A percentile compares a stretch with the other conserved stretches of the same genome.
These are phyloP conservation scores for Amniataba percoides DNA, from an alignment of 2,797 vertebrate species.

Conservation along the genomic window DNA sequence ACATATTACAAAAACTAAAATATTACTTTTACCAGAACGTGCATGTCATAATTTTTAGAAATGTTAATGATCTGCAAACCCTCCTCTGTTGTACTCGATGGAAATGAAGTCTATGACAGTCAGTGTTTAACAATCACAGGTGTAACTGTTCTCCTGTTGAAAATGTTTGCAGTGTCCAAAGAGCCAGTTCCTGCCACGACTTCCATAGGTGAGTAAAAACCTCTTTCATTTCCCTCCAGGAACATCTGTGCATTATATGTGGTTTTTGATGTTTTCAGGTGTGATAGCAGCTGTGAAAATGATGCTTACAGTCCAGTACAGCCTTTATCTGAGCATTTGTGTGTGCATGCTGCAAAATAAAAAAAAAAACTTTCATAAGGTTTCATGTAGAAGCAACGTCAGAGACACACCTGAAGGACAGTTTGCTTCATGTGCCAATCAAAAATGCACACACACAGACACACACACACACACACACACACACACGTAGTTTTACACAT, in stretches of 20 bases:
- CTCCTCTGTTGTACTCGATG: too few relatives aligned
- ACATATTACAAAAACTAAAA: too few relatives aligned
- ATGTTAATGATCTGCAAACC: background rate
- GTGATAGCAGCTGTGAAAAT: too few relatives aligned
- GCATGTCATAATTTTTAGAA: background rate
- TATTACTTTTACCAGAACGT: background rate
- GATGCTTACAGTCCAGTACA: too few relatives aligned
- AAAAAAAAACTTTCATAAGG: background rate
- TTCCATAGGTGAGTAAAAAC: constrained; percentile 86
- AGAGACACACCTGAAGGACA: background rate
- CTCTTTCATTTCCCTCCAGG: too few relatives aligned
- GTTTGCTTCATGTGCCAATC: background rate
- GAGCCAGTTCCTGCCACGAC: constrained; percentile 88
- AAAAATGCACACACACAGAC: background rate
- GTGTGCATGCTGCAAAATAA: background rate
- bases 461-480: constrained; percentile 17
- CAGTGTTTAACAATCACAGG: too few relatives aligned
- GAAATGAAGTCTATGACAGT: too few relatives aligned
- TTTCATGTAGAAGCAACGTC: background rate
- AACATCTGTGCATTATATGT: background rate
- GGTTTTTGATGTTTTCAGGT: background rate
- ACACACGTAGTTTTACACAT: constrained; percentile 28
- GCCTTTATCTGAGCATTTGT: too few relatives aligned
- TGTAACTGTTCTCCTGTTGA: background rate
- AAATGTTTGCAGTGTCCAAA: constrained; percentile 84